Evolutionary conservation across 2,888 invertebrate genomes (phyloP), one percentile per base, ranked within the genome.

Genomic region (Drosophila acutilabella): DNA sequence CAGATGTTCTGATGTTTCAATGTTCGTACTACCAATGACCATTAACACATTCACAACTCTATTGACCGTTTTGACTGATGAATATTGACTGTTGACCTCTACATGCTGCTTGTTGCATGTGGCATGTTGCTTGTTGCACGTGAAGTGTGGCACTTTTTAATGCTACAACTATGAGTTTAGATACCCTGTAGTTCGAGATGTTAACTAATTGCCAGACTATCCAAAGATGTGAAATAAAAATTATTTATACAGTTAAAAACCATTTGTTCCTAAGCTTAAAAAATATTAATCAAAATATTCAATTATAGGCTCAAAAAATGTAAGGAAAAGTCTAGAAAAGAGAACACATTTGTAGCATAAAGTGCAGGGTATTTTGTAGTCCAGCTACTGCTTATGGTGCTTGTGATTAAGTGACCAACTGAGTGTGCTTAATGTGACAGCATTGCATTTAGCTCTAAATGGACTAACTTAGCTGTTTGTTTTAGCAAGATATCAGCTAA

Each of bases 401-500:
- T 5, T 18, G n/a, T 16, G 18, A 8, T 33, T 30, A 7, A 18
- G 13, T 3, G 18, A 14, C 8, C 41, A 30, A 30, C 16, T 16
- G 57, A 52, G 26, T 38, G 26, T 16, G 47, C 18, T 52, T 65
- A 71, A 73, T 66, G 68, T 68, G 58, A 64, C 57, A 61, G 50
- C 42, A 18, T 16, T 38, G 79, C 45, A 77, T 76, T 64, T 80
- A 78, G 56, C 59, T 62, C 72, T 61, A 80, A 77, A 30, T 30
- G 8, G 8, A 30, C 30, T 68, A 72, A 64, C 66, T 70, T 74
- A 58, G 41, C 58, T 59, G 50, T 56, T 59, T 58, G 58, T 59
- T 54, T 64, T 50, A 68, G 44, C 58, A 60, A 54, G 41, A 71
- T 41, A 61, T 58, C 50, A 56, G 44, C 44, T 53, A 23, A 50